Percentiles rank a stretch among this genome's conserved stretches.
These are phyloP conservation scores for Bedellia somnulentella DNA, from an alignment of 2,888 invertebrate species.

Conservation along the genomic window DNA sequence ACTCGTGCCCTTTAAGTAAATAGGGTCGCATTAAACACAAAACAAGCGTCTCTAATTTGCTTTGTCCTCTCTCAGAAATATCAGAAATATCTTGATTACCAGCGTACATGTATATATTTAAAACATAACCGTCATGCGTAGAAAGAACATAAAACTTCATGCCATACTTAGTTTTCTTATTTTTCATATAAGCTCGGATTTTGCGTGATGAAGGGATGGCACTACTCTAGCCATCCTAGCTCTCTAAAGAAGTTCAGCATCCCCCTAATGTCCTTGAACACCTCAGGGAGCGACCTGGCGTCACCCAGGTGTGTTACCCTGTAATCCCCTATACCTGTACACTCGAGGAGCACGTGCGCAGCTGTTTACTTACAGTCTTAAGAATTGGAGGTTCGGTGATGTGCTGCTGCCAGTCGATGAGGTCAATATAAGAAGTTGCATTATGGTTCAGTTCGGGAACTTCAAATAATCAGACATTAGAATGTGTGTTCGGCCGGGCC, in stretches of 20 bases:
- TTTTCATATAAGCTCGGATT: slow-evolving; percentile 5
- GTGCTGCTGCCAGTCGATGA: slow-evolving; percentile 10
- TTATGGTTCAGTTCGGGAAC: slow-evolving; percentile 10
- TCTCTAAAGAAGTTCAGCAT: too few species aligned
- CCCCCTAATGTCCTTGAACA: too few species aligned
- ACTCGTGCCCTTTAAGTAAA: slow-evolving; percentile 15
- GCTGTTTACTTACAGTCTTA: slow-evolving; percentile 5
- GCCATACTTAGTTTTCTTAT: slow-evolving; percentile 4
- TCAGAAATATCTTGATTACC: too few species aligned
- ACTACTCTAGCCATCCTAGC: too few species aligned
- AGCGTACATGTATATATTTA: too few species aligned
- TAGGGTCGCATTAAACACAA: slow-evolving; percentile 15
- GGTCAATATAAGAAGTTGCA: slow-evolving; percentile 9
- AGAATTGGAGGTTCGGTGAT: slow-evolving; percentile 6
- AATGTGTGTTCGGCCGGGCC: slow-evolving; percentile 6
- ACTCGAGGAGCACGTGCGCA: too few species aligned
- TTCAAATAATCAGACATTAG: slow-evolving; percentile 10
- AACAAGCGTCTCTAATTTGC: too few species aligned
- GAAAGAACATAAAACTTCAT: slow-evolving; percentile 5
- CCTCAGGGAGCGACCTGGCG: too few species aligned
- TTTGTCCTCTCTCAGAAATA: too few species aligned
- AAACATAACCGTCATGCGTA: slow-evolving; percentile 5
- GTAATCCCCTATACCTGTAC: too few species aligned
- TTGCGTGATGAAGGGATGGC: too few species aligned
- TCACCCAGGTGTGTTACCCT: too few species aligned